Conservation (phyloP, 2,888 invertebrate species). For the Cerastis leucographa region DNA sequence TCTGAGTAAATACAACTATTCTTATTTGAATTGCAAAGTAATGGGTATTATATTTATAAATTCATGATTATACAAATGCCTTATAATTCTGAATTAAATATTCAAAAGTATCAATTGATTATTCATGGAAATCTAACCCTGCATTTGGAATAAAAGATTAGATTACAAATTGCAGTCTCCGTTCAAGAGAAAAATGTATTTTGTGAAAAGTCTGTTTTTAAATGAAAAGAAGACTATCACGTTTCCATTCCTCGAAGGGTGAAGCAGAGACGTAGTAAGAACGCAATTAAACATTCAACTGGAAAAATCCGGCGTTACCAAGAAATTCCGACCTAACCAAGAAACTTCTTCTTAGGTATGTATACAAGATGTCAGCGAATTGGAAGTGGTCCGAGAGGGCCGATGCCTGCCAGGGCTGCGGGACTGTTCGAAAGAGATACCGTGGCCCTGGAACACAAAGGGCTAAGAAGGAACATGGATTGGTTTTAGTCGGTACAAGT, state of each 20-base stretch:
- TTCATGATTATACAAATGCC: constrained; percentile 18
- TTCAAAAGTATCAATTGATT: constrained; percentile 43
- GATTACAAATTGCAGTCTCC: constrained; percentile 8
- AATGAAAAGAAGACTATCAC: neutral
- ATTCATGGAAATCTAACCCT: constrained; percentile 36
- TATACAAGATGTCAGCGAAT: too few species aligned
- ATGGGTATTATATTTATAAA: constrained; percentile 3
- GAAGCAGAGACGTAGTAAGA: neutral
- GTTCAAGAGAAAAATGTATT: constrained; percentile 1
- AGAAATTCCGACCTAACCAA: neutral
- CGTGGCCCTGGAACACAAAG: too few species aligned
- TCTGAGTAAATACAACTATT: constrained; percentile 7
- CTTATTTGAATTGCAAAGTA: constrained; percentile 44
- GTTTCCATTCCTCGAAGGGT: neutral
- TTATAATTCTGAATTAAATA: constrained; percentile 26
- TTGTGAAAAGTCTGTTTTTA: neutral
- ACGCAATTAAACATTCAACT: neutral
- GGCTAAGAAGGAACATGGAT: too few species aligned
- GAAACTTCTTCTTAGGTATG: too few species aligned
- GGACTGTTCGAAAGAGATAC: too few species aligned
- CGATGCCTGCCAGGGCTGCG: too few species aligned
- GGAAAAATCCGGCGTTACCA: too few species aligned
- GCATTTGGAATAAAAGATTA: constrained; percentile 17
- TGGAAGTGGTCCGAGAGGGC: too few species aligned
- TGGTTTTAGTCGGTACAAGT: too few species aligned